Conservation (phyloP, 2,113 vertebrate species). For the Macquaria australasica region DNA sequence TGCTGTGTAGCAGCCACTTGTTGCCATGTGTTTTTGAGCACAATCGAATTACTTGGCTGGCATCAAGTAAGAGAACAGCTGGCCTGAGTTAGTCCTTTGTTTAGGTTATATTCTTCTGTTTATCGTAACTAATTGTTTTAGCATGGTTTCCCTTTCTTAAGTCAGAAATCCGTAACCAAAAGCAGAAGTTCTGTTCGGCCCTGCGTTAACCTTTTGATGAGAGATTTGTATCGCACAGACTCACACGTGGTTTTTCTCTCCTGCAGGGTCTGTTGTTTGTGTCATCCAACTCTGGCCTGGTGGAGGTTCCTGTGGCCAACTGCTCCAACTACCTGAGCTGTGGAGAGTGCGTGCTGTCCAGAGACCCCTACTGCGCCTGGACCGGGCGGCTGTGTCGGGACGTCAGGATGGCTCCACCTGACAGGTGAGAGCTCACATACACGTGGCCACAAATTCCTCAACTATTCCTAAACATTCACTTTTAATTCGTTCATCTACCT, state of each 20-base stretch:
- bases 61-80: conserved; percentile 50
- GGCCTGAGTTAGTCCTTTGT: conserved; percentile 45
- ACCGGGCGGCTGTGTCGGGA: conserved; percentile 83
- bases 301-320: conserved; percentile 92
- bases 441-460: neutral
- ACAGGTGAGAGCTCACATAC: conserved; percentile 71
- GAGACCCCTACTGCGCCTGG: conserved; percentile 96
- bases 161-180: conserved; percentile 18
- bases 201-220: neutral
- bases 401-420: conserved; percentile 78
- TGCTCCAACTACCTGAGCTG: conserved; percentile 93
- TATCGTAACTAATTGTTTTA: conserved; percentile 51
- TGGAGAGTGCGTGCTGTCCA: conserved; percentile 91
- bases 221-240: neutral
- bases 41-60: conserved; percentile 39
- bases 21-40: conserved; percentile 23
- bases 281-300: conserved; percentile 86
- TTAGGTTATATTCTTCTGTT: conserved; percentile 50
- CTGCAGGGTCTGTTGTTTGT: conserved; percentile 89
- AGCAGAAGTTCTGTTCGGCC: conserved; percentile 22
- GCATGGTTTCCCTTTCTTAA: conserved; percentile 26
- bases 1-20: neutral
- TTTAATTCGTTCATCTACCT: neutral
- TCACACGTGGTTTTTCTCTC: neutral
- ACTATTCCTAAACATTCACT: neutral